Conservation (phyloP, 2,888 invertebrate species). For the Drosophila koepferae region DNA sequence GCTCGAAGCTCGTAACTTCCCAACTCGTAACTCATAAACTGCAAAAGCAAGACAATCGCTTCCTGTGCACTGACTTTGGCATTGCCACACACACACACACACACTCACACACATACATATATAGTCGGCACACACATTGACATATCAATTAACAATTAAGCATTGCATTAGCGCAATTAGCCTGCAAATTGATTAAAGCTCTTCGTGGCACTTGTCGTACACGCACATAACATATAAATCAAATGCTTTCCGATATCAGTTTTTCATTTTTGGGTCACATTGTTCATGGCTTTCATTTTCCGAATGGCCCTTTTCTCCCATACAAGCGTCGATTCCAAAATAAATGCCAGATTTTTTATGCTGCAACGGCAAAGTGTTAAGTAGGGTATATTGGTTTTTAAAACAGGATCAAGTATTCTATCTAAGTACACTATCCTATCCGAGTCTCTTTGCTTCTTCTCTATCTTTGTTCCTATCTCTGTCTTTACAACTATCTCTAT, state of each 20-base stretch:
- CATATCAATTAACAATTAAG: slow-evolving; percentile 69
- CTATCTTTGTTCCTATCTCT: neutral
- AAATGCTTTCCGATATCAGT: slow-evolving; percentile 58
- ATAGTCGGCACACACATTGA: slow-evolving; percentile 13
- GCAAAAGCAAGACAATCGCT: slow-evolving; percentile 40
- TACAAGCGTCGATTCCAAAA: slow-evolving; percentile 2
- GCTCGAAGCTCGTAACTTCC: slow-evolving; percentile 18
- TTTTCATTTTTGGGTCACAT: slow-evolving; percentile 62
- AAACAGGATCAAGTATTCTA: neutral
- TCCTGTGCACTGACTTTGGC: slow-evolving; percentile 60
- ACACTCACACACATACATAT: neutral
- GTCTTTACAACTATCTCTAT: neutral
- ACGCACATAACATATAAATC: slow-evolving; percentile 59
- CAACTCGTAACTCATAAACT: slow-evolving; percentile 41
- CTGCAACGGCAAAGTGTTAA: neutral
- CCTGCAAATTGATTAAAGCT: slow-evolving; percentile 40
- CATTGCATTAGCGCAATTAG: slow-evolving; percentile 72
- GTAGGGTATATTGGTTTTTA: neutral
- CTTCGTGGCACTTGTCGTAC: slow-evolving; percentile 45
- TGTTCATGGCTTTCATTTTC: slow-evolving; percentile 45
- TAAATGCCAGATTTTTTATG: slow-evolving; percentile 38
- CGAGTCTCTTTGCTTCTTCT: neutral
- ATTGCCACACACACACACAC: slow-evolving; percentile 9
- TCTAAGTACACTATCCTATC: neutral
- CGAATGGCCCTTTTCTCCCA: slow-evolving; percentile 9